Evolutionary conservation across 2,797 vertebrate genomes (phyloP).

Genomic region (Prionace glauca): DNA sequence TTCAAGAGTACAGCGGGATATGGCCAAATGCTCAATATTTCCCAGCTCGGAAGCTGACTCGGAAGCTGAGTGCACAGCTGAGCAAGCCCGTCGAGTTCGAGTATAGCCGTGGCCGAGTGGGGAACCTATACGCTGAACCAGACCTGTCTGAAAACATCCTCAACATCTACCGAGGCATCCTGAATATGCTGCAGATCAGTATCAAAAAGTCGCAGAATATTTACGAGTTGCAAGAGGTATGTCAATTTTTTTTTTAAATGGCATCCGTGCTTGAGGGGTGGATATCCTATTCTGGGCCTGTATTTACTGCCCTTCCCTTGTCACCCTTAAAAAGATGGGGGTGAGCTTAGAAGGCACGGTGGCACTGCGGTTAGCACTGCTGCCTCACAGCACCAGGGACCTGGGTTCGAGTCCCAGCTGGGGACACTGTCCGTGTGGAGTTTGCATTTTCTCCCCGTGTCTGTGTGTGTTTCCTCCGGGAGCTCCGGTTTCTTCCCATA

Average conservation of each 20-base stretch:
- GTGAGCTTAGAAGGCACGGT: no score
- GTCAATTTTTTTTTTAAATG: not conserved
- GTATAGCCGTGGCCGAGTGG: constrained; percentile 59
- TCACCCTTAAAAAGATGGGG: not conserved
- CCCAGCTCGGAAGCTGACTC: constrained; percentile 55
- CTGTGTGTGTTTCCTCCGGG: no score
- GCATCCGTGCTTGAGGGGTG: not conserved
- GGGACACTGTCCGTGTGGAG: no score
- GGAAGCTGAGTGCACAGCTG: constrained; percentile 60
- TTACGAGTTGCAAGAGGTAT: constrained; percentile 70
- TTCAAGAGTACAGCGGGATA: constrained; percentile 67
- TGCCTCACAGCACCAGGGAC: no score
- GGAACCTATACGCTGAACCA: constrained; percentile 56
- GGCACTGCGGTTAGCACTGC: no score
- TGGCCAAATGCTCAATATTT: constrained; percentile 53
- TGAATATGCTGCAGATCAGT: constrained; percentile 64
- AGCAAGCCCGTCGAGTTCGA: constrained; percentile 67
- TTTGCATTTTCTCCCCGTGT: no score
- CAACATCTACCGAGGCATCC: constrained; percentile 62
- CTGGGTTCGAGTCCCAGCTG: no score
- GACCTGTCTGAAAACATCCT: constrained; percentile 54
- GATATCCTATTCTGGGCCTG: not conserved
- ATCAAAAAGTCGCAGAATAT: constrained; percentile 63
- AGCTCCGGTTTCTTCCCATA: no score
- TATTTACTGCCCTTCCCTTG: not conserved